Percentiles rank a stretch among this genome's conserved stretches.
Evolutionary conservation across 1,140 invertebrate species (phyloP).

Genomic region (Venturia canescens): DNA sequence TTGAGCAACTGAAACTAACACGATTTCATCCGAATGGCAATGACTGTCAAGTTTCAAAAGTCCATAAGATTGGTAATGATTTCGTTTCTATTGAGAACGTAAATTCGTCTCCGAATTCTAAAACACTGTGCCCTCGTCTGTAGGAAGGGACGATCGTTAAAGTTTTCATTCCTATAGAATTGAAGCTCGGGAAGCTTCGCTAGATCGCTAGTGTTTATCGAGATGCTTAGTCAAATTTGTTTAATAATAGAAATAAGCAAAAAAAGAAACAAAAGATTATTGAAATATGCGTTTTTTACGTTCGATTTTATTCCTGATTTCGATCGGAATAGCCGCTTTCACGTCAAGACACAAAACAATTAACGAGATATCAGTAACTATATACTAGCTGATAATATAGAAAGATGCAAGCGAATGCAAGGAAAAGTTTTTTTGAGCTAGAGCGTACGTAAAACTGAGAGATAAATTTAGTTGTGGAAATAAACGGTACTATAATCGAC

Average conservation of each 20-base stretch:
- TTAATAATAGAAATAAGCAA: too few species aligned
- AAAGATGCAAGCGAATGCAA: not conserved
- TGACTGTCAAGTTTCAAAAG: not conserved
- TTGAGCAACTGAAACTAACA: too few species aligned
- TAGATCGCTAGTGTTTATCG: not conserved
- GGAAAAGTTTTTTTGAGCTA: constrained; percentile 14
- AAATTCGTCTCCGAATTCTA: not conserved
- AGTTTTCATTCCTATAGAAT: not conserved
- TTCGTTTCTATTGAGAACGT: not conserved
- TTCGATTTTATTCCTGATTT: constrained; percentile 62
- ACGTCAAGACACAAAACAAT: constrained; percentile 73
- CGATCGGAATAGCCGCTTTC: constrained; percentile 74
- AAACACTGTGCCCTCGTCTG: not conserved
- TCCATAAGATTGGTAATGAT: not conserved
- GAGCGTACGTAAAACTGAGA: not conserved
- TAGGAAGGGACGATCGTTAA: not conserved
- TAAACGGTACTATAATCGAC: constrained; percentile 31
- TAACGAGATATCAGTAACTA: constrained; percentile 31
- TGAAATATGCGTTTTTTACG: not conserved
- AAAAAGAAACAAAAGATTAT: not conserved
- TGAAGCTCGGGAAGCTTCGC: not conserved
- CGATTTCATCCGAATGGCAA: not conserved
- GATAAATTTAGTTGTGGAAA: not conserved
- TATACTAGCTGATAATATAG: constrained; percentile 22
- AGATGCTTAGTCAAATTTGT: not conserved